Evolutionary conservation across 2,888 invertebrate genomes (phyloP), one percentile per base, ranked within the genome.

Genomic region (Hirtodrosophila confusa): DNA sequence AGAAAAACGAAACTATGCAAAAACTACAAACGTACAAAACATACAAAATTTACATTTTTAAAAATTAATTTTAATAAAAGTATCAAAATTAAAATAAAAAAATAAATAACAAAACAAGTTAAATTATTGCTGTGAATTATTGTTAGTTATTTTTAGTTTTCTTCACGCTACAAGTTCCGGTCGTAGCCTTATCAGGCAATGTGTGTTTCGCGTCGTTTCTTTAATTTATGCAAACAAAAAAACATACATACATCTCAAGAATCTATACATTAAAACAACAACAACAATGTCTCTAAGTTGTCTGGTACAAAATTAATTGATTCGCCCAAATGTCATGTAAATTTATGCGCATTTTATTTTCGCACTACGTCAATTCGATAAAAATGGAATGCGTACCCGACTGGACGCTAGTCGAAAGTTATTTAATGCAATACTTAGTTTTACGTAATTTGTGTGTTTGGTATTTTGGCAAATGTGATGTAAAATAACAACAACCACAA

Each of bases 301-400:
- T 80, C 82, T 72, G 60, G 49, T 47, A 49, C 11, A 54, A 45
- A 9, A 17, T 17, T 1, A 17, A 17, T 17, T 17, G 17, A 17
- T 17, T 17, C 2, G 17, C 1, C 17, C 17, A 45, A 50, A 50
- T 67, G 47, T 33, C 11, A 68, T 60, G 56, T 44, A 48, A 85
- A 84, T 86, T 84, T 80, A 72, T 84, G 78, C 86, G 71, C 63
- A 71, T 77, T 72, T 66, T 3, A 27, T 37, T 43, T 54, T 37
- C 44, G n/a, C 27, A 33, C 45, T 48, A 57, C 63, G 67, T 72
- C 54, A 73, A 65, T 51, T 40, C 33, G 36, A 10, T 10, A 48
- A 53, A 27, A 27, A 5, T 6, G 6, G 27, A 23, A 43, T 45
- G 24, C 29, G 33, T 11, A 24, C 3, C 0, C 12, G 45, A 11